Conservation (phyloP, 2,113 vertebrate genomes). For the Isurus oxyrinchus region DNA sequence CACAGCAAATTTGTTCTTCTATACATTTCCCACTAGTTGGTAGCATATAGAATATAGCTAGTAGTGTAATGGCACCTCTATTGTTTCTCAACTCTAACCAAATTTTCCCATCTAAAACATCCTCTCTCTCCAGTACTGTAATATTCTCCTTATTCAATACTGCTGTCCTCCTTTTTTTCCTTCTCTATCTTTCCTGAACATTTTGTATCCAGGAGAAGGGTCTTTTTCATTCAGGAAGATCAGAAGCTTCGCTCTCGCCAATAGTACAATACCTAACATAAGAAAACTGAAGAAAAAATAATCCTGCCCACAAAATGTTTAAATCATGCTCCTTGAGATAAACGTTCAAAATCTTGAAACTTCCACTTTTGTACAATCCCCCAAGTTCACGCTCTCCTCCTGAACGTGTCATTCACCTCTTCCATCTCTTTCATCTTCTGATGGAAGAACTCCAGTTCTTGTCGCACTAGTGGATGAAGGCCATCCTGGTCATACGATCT, state of each 20-base stretch:
- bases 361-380: not conserved
- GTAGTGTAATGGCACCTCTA: not conserved
- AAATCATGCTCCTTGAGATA: not conserved
- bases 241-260: not conserved
- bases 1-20: not conserved
- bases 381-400: not conserved
- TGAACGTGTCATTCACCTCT: slow-evolving; percentile 62
- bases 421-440: slow-evolving; percentile 94
- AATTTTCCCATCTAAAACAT: too few relatives aligned
- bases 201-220: not conserved
- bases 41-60: not conserved
- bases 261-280: not conserved
- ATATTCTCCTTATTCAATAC: not conserved
- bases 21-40: not conserved
- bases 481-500: slow-evolving; percentile 61
- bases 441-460: slow-evolving; percentile 83
- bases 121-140: not conserved
- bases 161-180: not conserved
- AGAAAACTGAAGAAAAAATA: not conserved
- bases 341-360: not conserved
- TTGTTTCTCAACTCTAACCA: not conserved
- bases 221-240: not conserved
- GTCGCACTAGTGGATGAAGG: slow-evolving; percentile 71
- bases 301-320: not conserved
- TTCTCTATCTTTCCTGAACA: not conserved